phyloP scores from a whole-genome alignment of 2,113 vertebrate species.

The Oryzias celebensis region DNA sequence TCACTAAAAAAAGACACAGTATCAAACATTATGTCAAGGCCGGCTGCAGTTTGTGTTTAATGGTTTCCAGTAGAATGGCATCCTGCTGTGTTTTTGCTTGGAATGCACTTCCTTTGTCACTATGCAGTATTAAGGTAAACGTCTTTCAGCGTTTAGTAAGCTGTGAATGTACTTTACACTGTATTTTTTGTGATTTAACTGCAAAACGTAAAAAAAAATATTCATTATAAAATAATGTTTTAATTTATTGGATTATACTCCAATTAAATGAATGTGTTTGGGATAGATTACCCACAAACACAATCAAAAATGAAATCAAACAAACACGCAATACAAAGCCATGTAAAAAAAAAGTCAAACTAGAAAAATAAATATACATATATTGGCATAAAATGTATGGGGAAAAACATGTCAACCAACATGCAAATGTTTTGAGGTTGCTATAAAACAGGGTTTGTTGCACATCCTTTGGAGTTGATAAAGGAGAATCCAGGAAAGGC shows the following conservation, averaged over 20 bases:
- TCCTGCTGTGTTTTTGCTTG: conserved; percentile 8
- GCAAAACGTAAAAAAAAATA: conserved; percentile 12
- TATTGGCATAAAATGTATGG: conserved; percentile 44
- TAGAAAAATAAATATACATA: conserved; percentile 42
- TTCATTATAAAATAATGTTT: neutral
- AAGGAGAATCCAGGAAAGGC: conserved; percentile 79
- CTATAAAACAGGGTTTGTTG: conserved; percentile 41
- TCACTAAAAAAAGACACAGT: conserved; percentile 5
- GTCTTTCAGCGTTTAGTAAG: conserved; percentile 17
- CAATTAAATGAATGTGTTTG: too few relatives aligned
- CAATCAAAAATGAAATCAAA: neutral
- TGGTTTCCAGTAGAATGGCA: conserved; percentile 8
- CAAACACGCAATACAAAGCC: neutral
- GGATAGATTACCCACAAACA: too few relatives aligned
- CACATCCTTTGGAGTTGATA: conserved; percentile 49
- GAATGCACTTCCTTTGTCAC: conserved; percentile 11
- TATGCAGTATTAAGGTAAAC: conserved; percentile 10
- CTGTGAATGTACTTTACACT: conserved; percentile 43
- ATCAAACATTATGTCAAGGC: conserved; percentile 11
- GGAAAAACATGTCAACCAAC: conserved; percentile 44
- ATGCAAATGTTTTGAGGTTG: neutral
- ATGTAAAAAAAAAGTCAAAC: neutral
- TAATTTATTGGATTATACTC: too few relatives aligned
- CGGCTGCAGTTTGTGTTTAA: conserved; percentile 18
- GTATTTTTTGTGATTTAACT: conserved; percentile 13